A percentile compares a stretch with the other conserved stretches of the same genome.
phyloP scores from a whole-genome alignment of 2,888 invertebrate species.

The Brachyopa scutellaris region DNA sequence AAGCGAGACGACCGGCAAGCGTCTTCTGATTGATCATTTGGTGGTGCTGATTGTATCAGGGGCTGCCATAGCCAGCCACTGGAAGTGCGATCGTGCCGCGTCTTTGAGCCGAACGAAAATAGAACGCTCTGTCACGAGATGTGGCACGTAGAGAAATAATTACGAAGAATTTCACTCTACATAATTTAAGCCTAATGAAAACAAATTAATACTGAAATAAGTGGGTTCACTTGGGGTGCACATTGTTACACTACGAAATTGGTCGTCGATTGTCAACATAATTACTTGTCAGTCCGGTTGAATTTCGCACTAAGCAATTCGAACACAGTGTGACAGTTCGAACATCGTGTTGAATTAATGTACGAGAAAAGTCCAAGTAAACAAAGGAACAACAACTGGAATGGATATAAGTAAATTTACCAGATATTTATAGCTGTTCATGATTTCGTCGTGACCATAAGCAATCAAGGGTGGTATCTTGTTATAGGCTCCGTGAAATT shows the following conservation, averaged over 20 bases:
- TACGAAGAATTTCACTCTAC: conserved; percentile 62
- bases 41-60: conserved; percentile 57
- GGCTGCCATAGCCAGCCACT: not conserved
- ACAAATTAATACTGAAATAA: conserved; percentile 71
- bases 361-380: no score
- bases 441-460: no score
- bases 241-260: conserved; percentile 53
- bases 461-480: no score
- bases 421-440: no score
- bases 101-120: conserved; percentile 53
- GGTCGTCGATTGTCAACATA: conserved; percentile 69
- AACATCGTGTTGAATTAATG: conserved; percentile 36
- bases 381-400: no score
- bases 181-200: conserved; percentile 69
- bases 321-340: conserved; percentile 50
- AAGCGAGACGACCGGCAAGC: conserved; percentile 61
- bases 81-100: conserved; percentile 63
- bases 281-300: conserved; percentile 59
- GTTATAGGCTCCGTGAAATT: no score
- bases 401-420: no score
- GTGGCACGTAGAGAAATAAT: conserved; percentile 70
- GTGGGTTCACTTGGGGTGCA: conserved; percentile 70
- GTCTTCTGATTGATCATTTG: conserved; percentile 69
- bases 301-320: conserved; percentile 43
- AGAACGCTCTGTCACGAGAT: conserved; percentile 58